Conservation (phyloP, 2,888 invertebrate species). For the Pycnomerus fuliginosus region DNA sequence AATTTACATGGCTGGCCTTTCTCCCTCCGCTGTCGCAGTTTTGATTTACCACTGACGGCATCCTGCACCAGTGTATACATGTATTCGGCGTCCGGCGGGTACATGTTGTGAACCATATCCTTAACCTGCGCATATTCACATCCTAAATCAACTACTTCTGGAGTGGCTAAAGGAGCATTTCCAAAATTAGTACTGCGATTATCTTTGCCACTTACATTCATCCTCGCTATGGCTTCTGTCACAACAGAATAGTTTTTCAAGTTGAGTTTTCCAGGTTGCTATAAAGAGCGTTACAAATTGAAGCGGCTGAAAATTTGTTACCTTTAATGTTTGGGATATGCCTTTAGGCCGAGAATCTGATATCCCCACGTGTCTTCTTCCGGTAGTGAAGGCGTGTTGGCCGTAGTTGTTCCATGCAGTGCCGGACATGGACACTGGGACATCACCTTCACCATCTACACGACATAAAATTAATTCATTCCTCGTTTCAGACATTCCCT, state of each 20-base stretch:
- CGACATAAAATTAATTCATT: slow-evolving; percentile 9
- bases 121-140: slow-evolving; percentile 73
- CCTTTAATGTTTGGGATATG: slow-evolving; percentile 67
- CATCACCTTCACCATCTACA: slow-evolving; percentile 48
- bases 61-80: slow-evolving; percentile 68
- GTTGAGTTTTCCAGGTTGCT: slow-evolving; percentile 89
- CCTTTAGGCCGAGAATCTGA: slow-evolving; percentile 67
- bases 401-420: slow-evolving; percentile 65
- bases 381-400: slow-evolving; percentile 71
- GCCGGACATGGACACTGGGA: slow-evolving; percentile 49
- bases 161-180: slow-evolving; percentile 73
- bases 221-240: slow-evolving; percentile 76
- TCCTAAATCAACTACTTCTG: slow-evolving; percentile 73
- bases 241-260: slow-evolving; percentile 87
- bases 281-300: slow-evolving; percentile 36
- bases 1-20: slow-evolving; percentile 64
- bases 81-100: slow-evolving; percentile 60
- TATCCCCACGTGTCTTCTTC: slow-evolving; percentile 61
- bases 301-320: slow-evolving; percentile 34
- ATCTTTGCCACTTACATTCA: slow-evolving; percentile 63
- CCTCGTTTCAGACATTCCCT: no score
- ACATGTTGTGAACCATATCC: slow-evolving; percentile 60
- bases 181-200: slow-evolving; percentile 57
- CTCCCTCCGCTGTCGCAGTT: slow-evolving; percentile 62
- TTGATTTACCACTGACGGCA: slow-evolving; percentile 61